Base-by-base conservation (phyloP, 2,113 vertebrate genomes). In the Meriones unguiculatus region DNA sequence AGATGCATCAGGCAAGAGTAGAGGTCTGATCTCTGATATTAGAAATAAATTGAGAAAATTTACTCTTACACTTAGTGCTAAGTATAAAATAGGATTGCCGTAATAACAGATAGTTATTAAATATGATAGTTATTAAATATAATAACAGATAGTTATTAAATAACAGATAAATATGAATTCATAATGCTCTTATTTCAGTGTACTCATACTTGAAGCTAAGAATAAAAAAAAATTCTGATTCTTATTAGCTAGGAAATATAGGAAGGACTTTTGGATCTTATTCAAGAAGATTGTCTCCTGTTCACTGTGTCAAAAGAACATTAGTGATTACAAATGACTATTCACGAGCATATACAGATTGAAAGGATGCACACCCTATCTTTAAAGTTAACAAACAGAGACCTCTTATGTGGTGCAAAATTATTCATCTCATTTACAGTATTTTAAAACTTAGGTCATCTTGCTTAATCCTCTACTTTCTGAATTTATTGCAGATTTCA, bases 311-410 rank as follows among this genome's bases (percentile, higher is more conserved):
- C n/a, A 86, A 84, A 86, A 90, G 14, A 72, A 32, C 85, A 59
- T 54, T 14, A 78, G 1, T 85, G 14, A 70, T 96, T 96, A 76
- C 77, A 82, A 57, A 94, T 69, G 97, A 46, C 90, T 64, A 96
- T 64, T 46, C 41, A 81, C 87, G 41, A 93, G 28, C 46, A 4
- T 84, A 87, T n/a, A 90, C 14, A 81, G 18, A 88, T n/a, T 41
- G 75, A 97, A 98, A 95, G 87, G 3, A 90, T 65, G 38, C n/a
- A 12, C 73, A 32, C 7, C 65, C 87, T 38, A 35, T 95, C 87
- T 80, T 95, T 46, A 90, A 57, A 87, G 18, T 87, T 94, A 97
- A 96, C 59, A 85, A 97, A 97, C 94, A 38, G 91, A 97, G n/a
- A 94, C 76, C 1, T 95, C 86, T 38, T 24, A 70, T 54, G n/a